Percentiles rank a stretch among this genome's conserved stretches.
Evolutionary conservation across 92 coral and sea anemone genomes (phyloP).

Genomic region (Heliopora coerulea): DNA sequence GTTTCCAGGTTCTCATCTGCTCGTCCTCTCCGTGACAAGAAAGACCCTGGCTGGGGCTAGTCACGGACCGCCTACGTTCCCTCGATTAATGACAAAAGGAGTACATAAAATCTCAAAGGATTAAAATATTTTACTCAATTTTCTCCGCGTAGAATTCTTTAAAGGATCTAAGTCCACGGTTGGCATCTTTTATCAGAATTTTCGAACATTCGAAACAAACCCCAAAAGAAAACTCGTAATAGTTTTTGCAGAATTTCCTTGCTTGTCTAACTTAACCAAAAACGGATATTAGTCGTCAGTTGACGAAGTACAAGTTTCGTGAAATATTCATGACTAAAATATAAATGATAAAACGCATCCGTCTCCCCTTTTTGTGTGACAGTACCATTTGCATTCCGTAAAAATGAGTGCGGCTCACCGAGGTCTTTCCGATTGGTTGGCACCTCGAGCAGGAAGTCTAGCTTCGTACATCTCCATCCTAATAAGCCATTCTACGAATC

Average conservation of each 20-base stretch:
- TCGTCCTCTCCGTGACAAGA: too few species aligned
- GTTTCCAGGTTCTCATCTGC: too few species aligned
- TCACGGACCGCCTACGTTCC: too few species aligned
- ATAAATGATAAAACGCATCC: too few species aligned
- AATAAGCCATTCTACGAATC: constrained; percentile 5
- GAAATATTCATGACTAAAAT: neutral
- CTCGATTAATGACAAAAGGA: too few species aligned
- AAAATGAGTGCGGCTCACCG: neutral
- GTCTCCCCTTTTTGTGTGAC: too few species aligned
- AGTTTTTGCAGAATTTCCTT: neutral
- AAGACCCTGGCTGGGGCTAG: too few species aligned
- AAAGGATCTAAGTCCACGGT: too few species aligned
- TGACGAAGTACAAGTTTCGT: neutral
- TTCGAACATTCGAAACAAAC: neutral
- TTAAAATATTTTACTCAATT: neutral
- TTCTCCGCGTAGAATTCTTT: neutral
- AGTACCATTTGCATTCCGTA: neutral
- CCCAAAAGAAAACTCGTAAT: neutral
- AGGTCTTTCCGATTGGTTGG: too few species aligned
- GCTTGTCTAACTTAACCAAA: neutral
- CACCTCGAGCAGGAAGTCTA: too few species aligned
- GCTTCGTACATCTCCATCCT: too few species aligned
- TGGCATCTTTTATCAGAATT: neutral
- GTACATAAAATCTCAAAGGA: neutral
- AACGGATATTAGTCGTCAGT: neutral